Evolutionary conservation across 2,888 invertebrate species (phyloP), one percentile per base, ranked within the genome.

Genomic region (Sminthurinus aureus): DNA sequence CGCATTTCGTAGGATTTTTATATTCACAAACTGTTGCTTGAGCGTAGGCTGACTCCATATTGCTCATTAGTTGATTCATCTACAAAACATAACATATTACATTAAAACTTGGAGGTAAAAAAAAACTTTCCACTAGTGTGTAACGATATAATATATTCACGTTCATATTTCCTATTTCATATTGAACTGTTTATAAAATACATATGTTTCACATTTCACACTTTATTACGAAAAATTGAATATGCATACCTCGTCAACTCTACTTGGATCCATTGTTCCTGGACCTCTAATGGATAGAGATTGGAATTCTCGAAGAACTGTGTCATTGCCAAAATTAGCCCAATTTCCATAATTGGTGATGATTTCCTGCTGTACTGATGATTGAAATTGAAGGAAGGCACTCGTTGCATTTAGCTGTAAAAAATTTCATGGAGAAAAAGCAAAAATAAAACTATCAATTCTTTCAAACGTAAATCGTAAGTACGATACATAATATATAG

Each of bases 31-130:
- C 88, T 22, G 86, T 88, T 0, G 90, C 90, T 15, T 89, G 89
- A 76, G 90, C 89, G 86, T 91, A 90, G 51, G 89, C 89, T 13
- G 88, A 87, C 75, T 90, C 89, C 89, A 91, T 90, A 20, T 89
- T 87, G 0, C 90, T 89, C 52, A 89, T 87, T 13, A 90, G 26
- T 26, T 84, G 76, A 38, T 85, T 87, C 86, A 86, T 86, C 88
- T 88, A 78, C 8, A 22, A 22, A 71, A 20, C 24, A 22, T 71
- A 6, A 22, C 71, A 22, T n/a, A n/a, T n/a, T n/a, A n/a, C n/a
- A n/a, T n/a, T 64, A 20, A 74, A 50, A 76, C n/a, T n/a, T n/a
- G n/a, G n/a, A n/a, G n/a, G n/a, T n/a, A n/a, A n/a, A n/a, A n/a
- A n/a, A n/a, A n/a, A n/a, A n/a, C n/a, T n/a, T n/a, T n/a, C n/a